phyloP scores from a whole-genome alignment of 2,113 vertebrate genomes.

The Peromyscus polionotus region DNA sequence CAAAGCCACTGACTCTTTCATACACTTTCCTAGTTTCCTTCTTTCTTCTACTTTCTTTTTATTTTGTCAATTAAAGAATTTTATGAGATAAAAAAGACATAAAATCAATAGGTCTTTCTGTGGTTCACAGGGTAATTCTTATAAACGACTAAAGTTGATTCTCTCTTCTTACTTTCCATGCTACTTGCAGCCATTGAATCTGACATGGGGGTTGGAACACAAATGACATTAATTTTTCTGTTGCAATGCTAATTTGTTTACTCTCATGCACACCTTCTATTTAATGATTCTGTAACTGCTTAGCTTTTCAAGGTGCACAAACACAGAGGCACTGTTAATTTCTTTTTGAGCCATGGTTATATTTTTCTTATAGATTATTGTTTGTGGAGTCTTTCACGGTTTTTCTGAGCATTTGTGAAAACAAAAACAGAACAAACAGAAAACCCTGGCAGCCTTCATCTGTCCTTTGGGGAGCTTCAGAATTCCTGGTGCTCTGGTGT shows the following conservation, averaged over 20 bases:
- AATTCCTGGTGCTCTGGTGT: background rate
- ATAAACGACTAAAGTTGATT: slow-evolving; percentile 29
- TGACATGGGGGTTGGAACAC: background rate
- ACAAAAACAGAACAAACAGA: background rate
- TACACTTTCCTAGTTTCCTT: background rate
- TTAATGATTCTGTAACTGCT: slow-evolving; percentile 39
- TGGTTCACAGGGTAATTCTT: background rate
- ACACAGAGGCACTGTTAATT: background rate
- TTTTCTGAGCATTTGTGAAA: background rate
- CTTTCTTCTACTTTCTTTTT: background rate
- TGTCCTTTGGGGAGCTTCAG: background rate
- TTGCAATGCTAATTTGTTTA: background rate
- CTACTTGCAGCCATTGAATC: background rate
- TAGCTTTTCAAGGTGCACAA: background rate
- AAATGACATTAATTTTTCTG: background rate
- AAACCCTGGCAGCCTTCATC: background rate
- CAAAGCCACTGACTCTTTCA: background rate
- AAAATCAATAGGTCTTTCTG: background rate
- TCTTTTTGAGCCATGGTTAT: background rate
- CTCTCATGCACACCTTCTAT: slow-evolving; percentile 17
- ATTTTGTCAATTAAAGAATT: background rate
- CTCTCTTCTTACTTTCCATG: background rate
- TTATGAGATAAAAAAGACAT: slow-evolving; percentile 27
- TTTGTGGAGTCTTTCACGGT: slow-evolving; percentile 4
- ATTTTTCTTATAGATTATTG: background rate